Conservation (phyloP, 2,113 vertebrate genomes). For the Bubo blakistoni region DNA sequence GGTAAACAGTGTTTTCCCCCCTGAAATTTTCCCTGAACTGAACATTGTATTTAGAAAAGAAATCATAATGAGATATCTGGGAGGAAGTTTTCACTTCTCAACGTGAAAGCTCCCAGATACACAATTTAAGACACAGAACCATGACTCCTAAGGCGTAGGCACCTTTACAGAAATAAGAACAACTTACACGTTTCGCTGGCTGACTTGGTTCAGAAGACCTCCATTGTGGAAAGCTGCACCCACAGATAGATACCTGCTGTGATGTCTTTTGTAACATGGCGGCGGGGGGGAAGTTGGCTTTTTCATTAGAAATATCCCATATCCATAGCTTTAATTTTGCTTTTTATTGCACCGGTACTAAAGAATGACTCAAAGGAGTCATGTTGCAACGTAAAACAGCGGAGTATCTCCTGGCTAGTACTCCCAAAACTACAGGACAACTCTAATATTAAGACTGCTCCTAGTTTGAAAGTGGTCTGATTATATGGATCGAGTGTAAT, state of each 20-base stretch:
- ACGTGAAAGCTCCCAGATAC: neutral
- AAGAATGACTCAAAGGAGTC: neutral
- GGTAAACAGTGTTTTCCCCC: neutral
- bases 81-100: neutral
- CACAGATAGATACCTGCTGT: neutral
- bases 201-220: neutral
- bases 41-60: neutral
- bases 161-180: neutral
- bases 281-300: accelerated
- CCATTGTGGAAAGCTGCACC: neutral
- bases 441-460: neutral
- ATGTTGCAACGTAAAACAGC: neutral
- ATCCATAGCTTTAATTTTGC: neutral
- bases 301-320: neutral
- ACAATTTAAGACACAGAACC: neutral
- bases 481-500: accelerated
- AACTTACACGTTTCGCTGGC: neutral
- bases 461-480: neutral
- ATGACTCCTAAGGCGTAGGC: neutral
- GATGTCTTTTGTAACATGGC: neutral
- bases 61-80: neutral
- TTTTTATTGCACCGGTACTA: neutral
- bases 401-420: neutral
- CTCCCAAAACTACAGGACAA: neutral
- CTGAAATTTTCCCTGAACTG: neutral